Percentiles rank a stretch among this genome's conserved stretches.
These are phyloP conservation scores for Merluccius polli DNA, from an alignment of 2,797 vertebrate genomes.

Conservation along the genomic window DNA sequence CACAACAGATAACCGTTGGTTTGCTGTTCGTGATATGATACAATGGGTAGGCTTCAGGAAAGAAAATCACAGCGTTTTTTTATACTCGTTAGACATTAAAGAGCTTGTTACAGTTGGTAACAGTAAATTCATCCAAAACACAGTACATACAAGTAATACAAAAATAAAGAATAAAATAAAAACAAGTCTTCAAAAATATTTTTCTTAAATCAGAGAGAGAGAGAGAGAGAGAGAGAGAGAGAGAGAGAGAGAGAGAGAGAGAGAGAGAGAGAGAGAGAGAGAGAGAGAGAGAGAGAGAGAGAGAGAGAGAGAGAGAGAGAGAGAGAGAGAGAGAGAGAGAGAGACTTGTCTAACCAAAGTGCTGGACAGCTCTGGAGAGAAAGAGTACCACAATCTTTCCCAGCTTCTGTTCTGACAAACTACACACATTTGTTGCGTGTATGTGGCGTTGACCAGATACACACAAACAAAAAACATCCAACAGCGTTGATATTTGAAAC, in stretches of 20 bases:
- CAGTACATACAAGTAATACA: not conserved
- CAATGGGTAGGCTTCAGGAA: not conserved
- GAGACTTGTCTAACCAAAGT: conserved; percentile 55
- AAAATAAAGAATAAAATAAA: conserved; percentile 62
- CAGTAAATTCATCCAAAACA: conserved; percentile 10
- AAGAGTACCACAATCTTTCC: conserved; percentile 34
- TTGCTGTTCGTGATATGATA: not conserved
- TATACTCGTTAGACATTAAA: not conserved
- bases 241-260: conserved; percentile 36
- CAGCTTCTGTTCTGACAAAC: not conserved
- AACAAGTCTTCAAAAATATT: conserved; percentile 31
- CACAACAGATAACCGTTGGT: not conserved
- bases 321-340: conserved; percentile 34
- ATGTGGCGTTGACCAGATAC: conserved; percentile 13
- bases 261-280: conserved; percentile 39
- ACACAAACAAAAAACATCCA: conserved; percentile 22
- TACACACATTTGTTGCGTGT: too few relatives aligned
- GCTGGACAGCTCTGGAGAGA: conserved; percentile 52
- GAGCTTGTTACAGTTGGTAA: not conserved
- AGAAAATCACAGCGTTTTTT: not conserved
- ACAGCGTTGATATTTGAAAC: too few relatives aligned
- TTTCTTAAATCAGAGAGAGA: conserved; percentile 35
- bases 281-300: conserved; percentile 38
- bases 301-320: conserved; percentile 37
- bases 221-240: conserved; percentile 35